Percentiles rank a stretch among this genome's conserved stretches.
Conservation (phyloP, 2,113 vertebrate genomes). For the Martes martes region DNA sequence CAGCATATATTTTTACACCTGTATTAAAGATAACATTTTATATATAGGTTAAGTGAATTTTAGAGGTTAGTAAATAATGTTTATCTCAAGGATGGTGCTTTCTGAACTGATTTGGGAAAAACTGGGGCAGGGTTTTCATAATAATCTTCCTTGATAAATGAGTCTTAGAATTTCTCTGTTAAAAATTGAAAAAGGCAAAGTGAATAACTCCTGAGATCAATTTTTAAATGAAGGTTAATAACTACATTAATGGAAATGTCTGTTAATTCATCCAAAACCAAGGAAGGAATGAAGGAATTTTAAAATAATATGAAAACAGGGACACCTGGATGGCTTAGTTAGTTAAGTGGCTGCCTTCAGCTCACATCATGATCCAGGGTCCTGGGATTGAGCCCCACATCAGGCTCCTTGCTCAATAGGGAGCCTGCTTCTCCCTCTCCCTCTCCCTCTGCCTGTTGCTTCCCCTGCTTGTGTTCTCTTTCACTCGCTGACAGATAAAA, state of each 20-base stretch:
- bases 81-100: background rate
- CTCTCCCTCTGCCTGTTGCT: no score
- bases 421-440: no score
- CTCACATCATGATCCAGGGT: no score
- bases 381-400: no score
- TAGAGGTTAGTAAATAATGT: background rate
- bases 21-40: background rate
- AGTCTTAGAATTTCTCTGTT: background rate
- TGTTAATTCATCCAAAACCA: constrained; percentile 19
- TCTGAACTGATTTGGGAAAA: background rate
- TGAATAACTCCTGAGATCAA: background rate
- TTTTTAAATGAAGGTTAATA: background rate
- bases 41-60: background rate
- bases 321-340: no score
- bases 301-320: background rate
- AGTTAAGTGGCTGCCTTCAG: no score
- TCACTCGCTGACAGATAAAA: no score
- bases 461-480: no score
- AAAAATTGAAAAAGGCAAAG: background rate
- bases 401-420: no score
- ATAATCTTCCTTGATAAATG: background rate
- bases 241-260: background rate
- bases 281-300: background rate
- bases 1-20: background rate
- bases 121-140: background rate